A percentile compares a stretch with the other conserved stretches of the same genome.
Conservation (phyloP, 2,797 vertebrate genomes). For the Tolypeutes matacus region DNA sequence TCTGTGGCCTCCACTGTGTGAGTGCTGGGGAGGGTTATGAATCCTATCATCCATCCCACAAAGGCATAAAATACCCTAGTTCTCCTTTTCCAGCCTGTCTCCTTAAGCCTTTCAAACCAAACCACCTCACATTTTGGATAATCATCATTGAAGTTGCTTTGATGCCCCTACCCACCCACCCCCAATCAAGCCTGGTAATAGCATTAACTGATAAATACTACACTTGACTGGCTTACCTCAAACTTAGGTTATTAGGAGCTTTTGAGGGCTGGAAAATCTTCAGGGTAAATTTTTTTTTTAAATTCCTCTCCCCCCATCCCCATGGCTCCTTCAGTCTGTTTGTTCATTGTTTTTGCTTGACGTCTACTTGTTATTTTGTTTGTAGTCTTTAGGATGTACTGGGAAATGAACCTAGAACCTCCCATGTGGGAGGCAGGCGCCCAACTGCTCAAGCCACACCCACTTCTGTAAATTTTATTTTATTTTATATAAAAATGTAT, state of each 20-base stretch:
- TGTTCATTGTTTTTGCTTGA: too few relatives aligned
- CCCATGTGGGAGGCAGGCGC: too few relatives aligned
- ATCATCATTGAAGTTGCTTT: not conserved
- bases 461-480: not conserved
- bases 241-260: not conserved
- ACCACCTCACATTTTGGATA: not conserved
- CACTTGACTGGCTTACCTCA: not conserved
- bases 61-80: not conserved
- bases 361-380: too few relatives aligned
- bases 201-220: not conserved
- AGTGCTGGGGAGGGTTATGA: not conserved
- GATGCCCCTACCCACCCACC: fast-evolving
- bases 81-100: not conserved
- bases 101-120: not conserved
- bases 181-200: not conserved
- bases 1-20: not conserved
- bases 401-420: too few relatives aligned
- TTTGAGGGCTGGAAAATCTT: constrained; percentile 21
- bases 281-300: not conserved
- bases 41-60: not conserved
- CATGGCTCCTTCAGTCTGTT: too few relatives aligned
- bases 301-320: too few relatives aligned
- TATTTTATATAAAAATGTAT: constrained; percentile 41
- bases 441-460: too few relatives aligned
- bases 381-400: too few relatives aligned